Base-by-base conservation (phyloP, 23 tunicate genomes). In the Halocynthia roretzi region DNA sequence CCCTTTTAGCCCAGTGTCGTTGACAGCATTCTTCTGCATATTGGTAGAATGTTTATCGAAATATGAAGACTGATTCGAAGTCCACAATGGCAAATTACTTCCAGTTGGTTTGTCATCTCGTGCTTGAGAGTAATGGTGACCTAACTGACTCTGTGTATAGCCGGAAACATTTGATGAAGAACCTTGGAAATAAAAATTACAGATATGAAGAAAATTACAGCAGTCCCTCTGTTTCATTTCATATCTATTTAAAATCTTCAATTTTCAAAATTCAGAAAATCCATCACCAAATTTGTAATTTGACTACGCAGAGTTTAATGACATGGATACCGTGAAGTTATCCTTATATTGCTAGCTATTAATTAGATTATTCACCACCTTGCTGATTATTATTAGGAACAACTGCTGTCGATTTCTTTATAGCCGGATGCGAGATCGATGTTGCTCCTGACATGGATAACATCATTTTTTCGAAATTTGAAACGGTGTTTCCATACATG, bases 391-490 rank as follows among this genome's bases (percentile, higher is more conserved):
- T 51, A 63, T 31, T 19, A 20, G 61, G n/a, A n/a, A n/a, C n/a
- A n/a, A n/a, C 8, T 7, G 61, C 82, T 50, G 82, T 84, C 53
- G 72, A 51, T 70, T 89, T 89, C 82, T 84, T 89, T 78, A 89
- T 76, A 51, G 96, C 96, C 7, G 96, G 96, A 76, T 89, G 96
- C 14, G 88, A 76, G 68, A 89, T 89, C 56, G 96, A 75, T 11
- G 96, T 89, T 49, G 96, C 61, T 10, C 88, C 87, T 7, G 96
- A 89, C 96, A 89, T 89, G 8, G 88, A 71, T 68, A 89, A 67
- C 96, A 89, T 89, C 96, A 89, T 89, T 68, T 89, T 89, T 78
- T 89, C 96, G 49, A 89, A 89, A 75, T 83, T 87, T 8, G 96
- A 89, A 7, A 84, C 80, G 52, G 79, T 83, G 61, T 77, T 81